These are phyloP conservation scores for Laspeyria flexula DNA, from an alignment of 2,888 invertebrate species.

Conservation along the genomic window DNA sequence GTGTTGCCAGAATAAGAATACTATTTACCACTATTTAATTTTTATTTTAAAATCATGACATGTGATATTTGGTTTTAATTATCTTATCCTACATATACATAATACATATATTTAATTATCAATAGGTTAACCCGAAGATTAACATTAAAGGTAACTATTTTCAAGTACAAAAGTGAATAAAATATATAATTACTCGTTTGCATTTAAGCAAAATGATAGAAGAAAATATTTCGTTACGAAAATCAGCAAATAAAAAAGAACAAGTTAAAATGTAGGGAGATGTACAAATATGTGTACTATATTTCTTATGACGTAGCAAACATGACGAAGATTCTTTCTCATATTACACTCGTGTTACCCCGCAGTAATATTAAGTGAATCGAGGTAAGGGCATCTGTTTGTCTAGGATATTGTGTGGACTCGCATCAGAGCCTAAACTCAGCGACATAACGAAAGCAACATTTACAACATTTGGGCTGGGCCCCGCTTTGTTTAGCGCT, in stretches of 20 bases:
- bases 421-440: slow-evolving; percentile 53
- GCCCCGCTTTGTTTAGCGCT: slow-evolving; percentile 67
- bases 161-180: too few species aligned
- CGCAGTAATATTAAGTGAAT: slow-evolving; percentile 43
- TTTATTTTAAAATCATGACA: too few species aligned
- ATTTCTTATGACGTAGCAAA: slow-evolving; percentile 7
- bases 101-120: too few species aligned
- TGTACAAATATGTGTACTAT: background rate
- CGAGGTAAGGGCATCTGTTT: slow-evolving; percentile 56
- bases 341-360: slow-evolving; percentile 24
- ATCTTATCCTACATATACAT: too few species aligned
- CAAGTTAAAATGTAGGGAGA: background rate
- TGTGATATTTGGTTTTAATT: too few species aligned
- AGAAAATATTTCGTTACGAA: background rate
- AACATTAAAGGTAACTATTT: too few species aligned
- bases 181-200: too few species aligned
- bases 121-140: too few species aligned
- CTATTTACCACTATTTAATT: too few species aligned
- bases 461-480: slow-evolving; percentile 65
- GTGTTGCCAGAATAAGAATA: too few species aligned
- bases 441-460: slow-evolving; percentile 51
- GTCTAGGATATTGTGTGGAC: slow-evolving; percentile 57
- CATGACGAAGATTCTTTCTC: slow-evolving; percentile 6
- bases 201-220: background rate
- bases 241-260: background rate